phyloP scores from a whole-genome alignment of 2,888 invertebrate genomes.

The Campoplex capitator region DNA sequence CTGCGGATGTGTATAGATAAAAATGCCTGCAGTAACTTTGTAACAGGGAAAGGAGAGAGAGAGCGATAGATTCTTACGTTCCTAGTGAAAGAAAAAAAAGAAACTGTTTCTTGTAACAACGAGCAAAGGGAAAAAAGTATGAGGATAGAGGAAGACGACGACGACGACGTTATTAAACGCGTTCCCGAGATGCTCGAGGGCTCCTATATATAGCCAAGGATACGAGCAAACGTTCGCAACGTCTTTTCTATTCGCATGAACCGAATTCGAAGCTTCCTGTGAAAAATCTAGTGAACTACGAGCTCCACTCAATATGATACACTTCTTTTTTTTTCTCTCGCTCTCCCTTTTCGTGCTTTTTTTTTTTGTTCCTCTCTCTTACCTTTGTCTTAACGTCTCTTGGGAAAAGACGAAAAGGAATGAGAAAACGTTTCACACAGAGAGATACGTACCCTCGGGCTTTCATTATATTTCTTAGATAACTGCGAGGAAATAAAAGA shows the following conservation, averaged over 20 bases:
- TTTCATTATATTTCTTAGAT: conserved; percentile 62
- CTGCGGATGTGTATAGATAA: not conserved
- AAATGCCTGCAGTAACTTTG: not conserved
- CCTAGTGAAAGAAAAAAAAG: conserved; percentile 26
- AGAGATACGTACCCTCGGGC: conserved; percentile 49
- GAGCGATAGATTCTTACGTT: conserved; percentile 3
- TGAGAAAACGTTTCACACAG: conserved; percentile 50
- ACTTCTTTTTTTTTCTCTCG: no score
- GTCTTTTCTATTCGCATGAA: conserved; percentile 12
- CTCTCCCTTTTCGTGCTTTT: not conserved
- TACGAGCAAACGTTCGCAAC: conserved; percentile 27
- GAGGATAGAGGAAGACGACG: conserved; percentile 2
- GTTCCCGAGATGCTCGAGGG: conserved; percentile 49
- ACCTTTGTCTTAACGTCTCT: conserved; percentile 48
- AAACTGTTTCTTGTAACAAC: conserved; percentile 14
- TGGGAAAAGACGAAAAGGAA: conserved; percentile 19
- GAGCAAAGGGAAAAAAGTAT: conserved; percentile 2
- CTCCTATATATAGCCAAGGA: not conserved
- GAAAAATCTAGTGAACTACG: conserved; percentile 49
- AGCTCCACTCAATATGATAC: conserved; percentile 36
- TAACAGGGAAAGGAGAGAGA: not conserved
- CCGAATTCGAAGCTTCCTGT: conserved; percentile 41
- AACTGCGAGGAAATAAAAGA: conserved; percentile 42
- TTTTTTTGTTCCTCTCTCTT: not conserved
- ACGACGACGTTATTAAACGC: conserved; percentile 55